phyloP scores from a whole-genome alignment of 1,140 invertebrate species.

The Lepidurus couesii region DNA sequence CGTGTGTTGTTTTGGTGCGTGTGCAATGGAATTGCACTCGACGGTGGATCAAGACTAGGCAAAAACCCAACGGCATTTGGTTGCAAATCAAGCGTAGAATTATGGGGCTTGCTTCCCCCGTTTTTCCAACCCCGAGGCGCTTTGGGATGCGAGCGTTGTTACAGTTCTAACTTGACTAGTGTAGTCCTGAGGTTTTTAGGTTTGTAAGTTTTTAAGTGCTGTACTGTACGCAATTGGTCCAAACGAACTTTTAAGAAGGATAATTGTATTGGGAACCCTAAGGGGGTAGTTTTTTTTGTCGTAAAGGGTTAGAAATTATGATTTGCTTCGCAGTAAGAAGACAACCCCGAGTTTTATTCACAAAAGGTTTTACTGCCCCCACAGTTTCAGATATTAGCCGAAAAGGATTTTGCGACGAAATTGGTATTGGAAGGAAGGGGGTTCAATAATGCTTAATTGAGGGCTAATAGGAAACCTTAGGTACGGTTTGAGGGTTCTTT shows the following conservation, averaged over 20 bases:
- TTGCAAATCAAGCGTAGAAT: conserved; percentile 20
- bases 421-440: neutral
- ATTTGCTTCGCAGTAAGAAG: too few relatives aligned
- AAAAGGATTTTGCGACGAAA: neutral
- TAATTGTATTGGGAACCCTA: too few relatives aligned
- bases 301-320: too few relatives aligned
- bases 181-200: too few relatives aligned
- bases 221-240: too few relatives aligned
- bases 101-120: neutral
- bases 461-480: conserved; percentile 2
- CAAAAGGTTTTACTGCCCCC: too few relatives aligned
- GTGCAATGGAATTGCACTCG: conserved; percentile 1
- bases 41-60: neutral
- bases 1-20: neutral
- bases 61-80: conserved; percentile 1
- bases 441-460: neutral
- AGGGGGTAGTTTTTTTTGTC: too few relatives aligned
- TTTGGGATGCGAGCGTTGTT: neutral
- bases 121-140: neutral
- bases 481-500: neutral
- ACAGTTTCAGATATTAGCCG: neutral
- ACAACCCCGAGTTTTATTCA: too few relatives aligned
- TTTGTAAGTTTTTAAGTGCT: too few relatives aligned
- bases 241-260: too few relatives aligned
- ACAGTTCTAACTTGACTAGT: too few relatives aligned